Base-by-base conservation (phyloP, 2,888 invertebrate species). In the Harpalus rubripes region DNA sequence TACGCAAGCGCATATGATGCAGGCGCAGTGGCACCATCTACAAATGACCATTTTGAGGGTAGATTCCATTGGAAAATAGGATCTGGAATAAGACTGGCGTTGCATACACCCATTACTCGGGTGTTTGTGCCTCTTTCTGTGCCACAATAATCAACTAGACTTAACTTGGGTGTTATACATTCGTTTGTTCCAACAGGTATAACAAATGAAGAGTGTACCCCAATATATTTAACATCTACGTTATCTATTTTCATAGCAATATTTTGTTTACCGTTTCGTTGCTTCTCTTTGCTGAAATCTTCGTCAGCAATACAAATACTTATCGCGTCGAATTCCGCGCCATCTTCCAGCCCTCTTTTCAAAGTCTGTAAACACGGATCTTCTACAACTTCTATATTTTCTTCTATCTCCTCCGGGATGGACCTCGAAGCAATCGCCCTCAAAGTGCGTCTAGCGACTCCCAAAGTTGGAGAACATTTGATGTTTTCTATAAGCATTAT, bases 11-110 rank as follows among this genome's bases (percentile, higher is more conserved):
- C 93, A 88, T 96, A 97, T 0, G 96, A 96, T 12, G 96, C 95
- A 0, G 97, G 97, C 0, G 96, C 93, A 0, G 95, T 95, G 3
- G 95, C 95, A 0, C 95, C 96, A 87, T 96, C 95, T 87, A 95
- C 94, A 61, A 96, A 91, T 26, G 92, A 93, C 96, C 96, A 96
- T 5, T 92, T 90, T 1, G 95, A 93, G 2, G 97, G 96, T 7
- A 96, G 91, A 56, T 93, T 90, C 96, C 96, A 97, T 22, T 91
- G 88, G 26, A 94, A 91, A 32, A 91, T 88, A 4, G 90, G 89
- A 88, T 91, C 91, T 7, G 89, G 87, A 0, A 10, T 18, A 7
- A 44, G 41, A 18, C n/a, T 74, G 10, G 8, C 8, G 15, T 74
- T 44, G 44, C 72, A 74, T 16, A 74, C 12, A 58, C 78, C 78